Conservation (phyloP, 2,797 vertebrate genomes). For the Cyclopterus lumpus region DNA sequence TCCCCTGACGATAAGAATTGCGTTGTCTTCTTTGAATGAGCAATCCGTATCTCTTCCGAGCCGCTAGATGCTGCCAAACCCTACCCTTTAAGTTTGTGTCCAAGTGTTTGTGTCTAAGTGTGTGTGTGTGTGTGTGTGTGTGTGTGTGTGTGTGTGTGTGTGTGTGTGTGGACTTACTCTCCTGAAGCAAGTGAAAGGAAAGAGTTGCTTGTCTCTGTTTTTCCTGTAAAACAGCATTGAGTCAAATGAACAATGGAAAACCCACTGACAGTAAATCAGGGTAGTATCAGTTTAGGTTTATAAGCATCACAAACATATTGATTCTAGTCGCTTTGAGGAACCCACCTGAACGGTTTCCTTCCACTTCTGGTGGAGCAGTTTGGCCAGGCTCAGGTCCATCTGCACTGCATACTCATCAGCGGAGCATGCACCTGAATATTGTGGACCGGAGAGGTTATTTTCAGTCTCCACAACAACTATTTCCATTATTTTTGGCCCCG, state of each 20-base stretch:
- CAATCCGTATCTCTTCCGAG: too few species aligned
- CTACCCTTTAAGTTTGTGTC: too few species aligned
- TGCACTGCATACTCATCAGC: conserved; percentile 91
- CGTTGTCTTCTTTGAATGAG: too few species aligned
- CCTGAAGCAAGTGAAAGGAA: conserved; percentile 83
- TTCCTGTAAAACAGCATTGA: conserved; percentile 82
- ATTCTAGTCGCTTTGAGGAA: conserved; percentile 30
- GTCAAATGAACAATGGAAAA: conserved; percentile 1
- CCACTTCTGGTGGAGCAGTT: conserved; percentile 96
- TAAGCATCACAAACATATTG: not conserved
- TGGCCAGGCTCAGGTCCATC: conserved; percentile 94
- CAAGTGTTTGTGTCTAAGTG: not conserved
- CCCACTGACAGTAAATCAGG: not conserved
- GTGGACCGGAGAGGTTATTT: not conserved
- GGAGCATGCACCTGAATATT: conserved; percentile 83
- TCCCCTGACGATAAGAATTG: too few species aligned
- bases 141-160: not conserved
- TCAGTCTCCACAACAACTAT: not conserved
- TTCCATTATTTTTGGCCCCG: not conserved
- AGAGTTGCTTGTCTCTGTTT: conserved; percentile 88
- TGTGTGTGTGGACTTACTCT: conserved; percentile 81
- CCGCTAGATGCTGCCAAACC: too few species aligned
- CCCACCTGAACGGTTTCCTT: conserved; percentile 95
- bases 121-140: not conserved
- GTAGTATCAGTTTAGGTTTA: not conserved